phyloP scores from a whole-genome alignment of 2,113 vertebrate species.

The Andinoacara biseriatus region DNA sequence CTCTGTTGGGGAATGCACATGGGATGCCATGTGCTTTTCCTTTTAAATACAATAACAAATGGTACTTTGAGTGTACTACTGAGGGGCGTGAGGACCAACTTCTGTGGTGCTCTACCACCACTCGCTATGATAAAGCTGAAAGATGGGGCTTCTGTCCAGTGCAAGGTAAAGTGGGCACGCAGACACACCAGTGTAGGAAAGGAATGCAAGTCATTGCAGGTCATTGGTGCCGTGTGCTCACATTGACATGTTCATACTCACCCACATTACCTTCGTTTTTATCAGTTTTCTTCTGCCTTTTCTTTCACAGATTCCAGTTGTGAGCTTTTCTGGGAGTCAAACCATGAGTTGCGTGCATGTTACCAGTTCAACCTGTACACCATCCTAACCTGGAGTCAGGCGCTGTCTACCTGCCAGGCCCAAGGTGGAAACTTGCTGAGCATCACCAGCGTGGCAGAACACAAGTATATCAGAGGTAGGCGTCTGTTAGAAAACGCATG shows the following conservation, averaged over 20 bases:
- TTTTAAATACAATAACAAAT: slow-evolving; percentile 90
- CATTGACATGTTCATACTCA: not conserved
- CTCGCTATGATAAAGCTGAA: slow-evolving; percentile 86
- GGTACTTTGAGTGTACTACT: slow-evolving; percentile 88
- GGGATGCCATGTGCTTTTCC: slow-evolving; percentile 89
- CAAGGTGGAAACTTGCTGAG: slow-evolving; percentile 91
- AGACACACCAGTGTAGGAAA: not conserved
- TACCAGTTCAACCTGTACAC: slow-evolving; percentile 93
- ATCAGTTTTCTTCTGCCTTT: not conserved
- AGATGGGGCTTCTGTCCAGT: slow-evolving; percentile 93
- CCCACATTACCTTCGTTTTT: not conserved
- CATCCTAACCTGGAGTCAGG: slow-evolving; percentile 88
- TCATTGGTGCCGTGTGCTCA: not conserved
- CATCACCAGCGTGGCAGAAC: slow-evolving; percentile 82
- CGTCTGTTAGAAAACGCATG: no score
- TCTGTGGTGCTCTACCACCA: slow-evolving; percentile 90
- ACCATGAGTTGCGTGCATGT: slow-evolving; percentile 79
- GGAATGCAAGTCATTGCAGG: not conserved
- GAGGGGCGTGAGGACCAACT: slow-evolving; percentile 86
- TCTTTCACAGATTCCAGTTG: slow-evolving; percentile 79
- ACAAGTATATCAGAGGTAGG: slow-evolving; percentile 83
- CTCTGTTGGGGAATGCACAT: slow-evolving; percentile 88
- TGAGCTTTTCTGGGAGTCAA: slow-evolving; percentile 86
- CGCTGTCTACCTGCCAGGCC: slow-evolving; percentile 85
- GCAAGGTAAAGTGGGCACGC: slow-evolving; percentile 77